Evolutionary conservation across 2,797 vertebrate species (phyloP), one percentile per base, ranked within the genome.

Genomic region (Anabacerthia variegaticeps): DNA sequence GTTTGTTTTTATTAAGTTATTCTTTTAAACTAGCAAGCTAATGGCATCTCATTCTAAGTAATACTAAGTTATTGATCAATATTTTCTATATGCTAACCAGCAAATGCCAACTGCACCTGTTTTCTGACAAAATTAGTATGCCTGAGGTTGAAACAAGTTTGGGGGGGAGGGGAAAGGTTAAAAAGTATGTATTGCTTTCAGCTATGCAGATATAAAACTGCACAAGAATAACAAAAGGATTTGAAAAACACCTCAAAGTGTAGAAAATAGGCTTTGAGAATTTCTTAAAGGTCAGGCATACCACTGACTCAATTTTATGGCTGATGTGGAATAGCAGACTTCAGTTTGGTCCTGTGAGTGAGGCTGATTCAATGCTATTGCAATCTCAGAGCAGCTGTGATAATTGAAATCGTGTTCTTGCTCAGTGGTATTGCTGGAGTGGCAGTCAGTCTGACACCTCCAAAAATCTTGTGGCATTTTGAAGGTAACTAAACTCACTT

Each of bases 381-480:
- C 88, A 85, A 34, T 83, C 37, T 80, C 34, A 37, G 27, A 84
- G 73, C 63, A 65, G 46, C 59, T 85, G 14, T 62, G 68, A 27
- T 61, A 39, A 82, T 78, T 86, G 85, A 75, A 84, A 69, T 87
- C 39, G 37, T 81, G 43, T 71, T 88, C 48, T 66, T 91, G 55
- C 17, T 86, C 59, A 49, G n/a, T 56, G 41, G 4, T 82, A 44
- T 28, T 86, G 52, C 65, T 73, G 28, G 36, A 81, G 43, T 20
- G 51, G 32, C 41, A 82, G 91, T 94, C 91, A 81, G 66, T 58
- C 89, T 95, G 92, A 93, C 77, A 56, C 41, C 10, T 88, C 39
- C n/a, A 58, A 28, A 86, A 86, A 28, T 54, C 51, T 36, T 56
- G 34, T 63, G 43, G 37, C 48, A 22, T 86, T 84, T 82, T 26